Evolutionary conservation across 2,113 vertebrate species (phyloP).

Genomic region (Perognathus longimembris): DNA sequence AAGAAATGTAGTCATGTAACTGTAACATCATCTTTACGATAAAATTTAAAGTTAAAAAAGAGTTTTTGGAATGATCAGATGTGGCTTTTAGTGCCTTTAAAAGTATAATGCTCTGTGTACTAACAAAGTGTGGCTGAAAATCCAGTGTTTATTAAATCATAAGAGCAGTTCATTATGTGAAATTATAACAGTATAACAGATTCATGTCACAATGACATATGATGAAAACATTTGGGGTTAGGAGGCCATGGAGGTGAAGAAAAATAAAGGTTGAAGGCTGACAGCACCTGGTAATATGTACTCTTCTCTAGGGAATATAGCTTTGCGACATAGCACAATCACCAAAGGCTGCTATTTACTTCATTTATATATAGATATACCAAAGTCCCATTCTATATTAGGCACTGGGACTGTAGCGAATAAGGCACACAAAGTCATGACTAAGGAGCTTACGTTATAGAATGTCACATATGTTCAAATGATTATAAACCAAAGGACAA

Average conservation of each 20-base stretch:
- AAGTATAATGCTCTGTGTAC: neutral
- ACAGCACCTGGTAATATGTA: neutral
- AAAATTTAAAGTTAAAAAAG: neutral
- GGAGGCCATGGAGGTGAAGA: neutral
- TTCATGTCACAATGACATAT: neutral
- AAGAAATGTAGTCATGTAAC: too few species aligned
- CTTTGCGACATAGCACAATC: neutral
- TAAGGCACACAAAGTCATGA: neutral
- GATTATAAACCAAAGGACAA: neutral
- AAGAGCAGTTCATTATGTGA: neutral
- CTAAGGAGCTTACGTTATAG: neutral
- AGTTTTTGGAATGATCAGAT: neutral
- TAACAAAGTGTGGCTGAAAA: neutral
- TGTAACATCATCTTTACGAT: too few species aligned
- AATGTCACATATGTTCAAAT: neutral
- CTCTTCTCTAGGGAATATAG: neutral
- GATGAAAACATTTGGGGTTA: neutral
- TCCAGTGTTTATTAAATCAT: neutral
- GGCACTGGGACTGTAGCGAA: neutral
- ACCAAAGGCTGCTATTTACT: neutral
- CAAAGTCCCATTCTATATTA: neutral
- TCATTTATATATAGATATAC: neutral
- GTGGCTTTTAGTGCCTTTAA: neutral
- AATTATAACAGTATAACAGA: neutral
- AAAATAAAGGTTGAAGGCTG: neutral